These are phyloP conservation scores for Anthrax anthrax DNA, from an alignment of 2,888 invertebrate species.

Conservation along the genomic window DNA sequence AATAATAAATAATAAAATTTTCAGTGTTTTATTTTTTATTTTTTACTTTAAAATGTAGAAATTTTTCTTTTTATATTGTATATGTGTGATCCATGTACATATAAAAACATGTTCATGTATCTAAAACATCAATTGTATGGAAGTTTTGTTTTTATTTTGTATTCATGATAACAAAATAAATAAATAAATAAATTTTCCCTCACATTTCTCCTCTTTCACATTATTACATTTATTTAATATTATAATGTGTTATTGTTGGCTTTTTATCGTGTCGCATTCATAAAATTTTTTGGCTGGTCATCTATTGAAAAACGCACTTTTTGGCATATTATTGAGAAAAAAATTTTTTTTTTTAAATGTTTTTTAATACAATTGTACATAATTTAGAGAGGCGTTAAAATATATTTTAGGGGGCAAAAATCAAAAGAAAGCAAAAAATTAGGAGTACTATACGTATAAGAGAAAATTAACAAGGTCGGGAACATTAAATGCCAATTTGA, in stretches of 20 bases:
- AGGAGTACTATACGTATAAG: too few relatives aligned
- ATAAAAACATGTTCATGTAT: too few relatives aligned
- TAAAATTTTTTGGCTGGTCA: conserved; percentile 13
- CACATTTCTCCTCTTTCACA: too few relatives aligned
- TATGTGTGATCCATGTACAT: too few relatives aligned
- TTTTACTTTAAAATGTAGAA: not conserved
- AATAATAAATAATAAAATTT: not conserved
- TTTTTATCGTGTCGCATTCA: conserved; percentile 10
- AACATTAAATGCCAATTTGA: not conserved
- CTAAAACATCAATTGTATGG: too few relatives aligned
- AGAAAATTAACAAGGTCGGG: not conserved
- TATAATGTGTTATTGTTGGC: conserved; percentile 4
- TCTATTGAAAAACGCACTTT: conserved; percentile 2
- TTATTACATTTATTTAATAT: too few relatives aligned
- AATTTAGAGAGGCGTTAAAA: not conserved
- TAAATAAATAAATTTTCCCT: too few relatives aligned
- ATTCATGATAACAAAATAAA: too few relatives aligned
- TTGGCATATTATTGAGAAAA: conserved; percentile 1
- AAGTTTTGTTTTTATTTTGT: too few relatives aligned
- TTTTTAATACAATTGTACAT: not conserved
- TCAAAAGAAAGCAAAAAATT: too few relatives aligned
- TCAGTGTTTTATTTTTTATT: not conserved
- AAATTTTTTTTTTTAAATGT: not conserved
- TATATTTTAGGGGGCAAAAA: too few relatives aligned
- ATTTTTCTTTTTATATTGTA: too few relatives aligned